Percentiles rank a stretch among this genome's conserved stretches.
Evolutionary conservation across 1,140 invertebrate species (phyloP).

Genomic region (Nebria ingens): DNA sequence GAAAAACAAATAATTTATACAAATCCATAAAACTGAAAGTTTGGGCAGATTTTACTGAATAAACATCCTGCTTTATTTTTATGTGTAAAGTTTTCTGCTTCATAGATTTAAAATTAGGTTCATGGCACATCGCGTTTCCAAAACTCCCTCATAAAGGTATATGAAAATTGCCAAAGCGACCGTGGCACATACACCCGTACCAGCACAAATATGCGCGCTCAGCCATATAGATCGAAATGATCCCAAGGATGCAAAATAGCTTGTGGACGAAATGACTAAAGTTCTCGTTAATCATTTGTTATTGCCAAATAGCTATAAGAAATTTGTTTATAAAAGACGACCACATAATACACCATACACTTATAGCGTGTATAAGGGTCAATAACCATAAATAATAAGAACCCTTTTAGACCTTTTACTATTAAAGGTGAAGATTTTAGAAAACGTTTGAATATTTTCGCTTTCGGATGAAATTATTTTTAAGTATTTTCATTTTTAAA

Average conservation of each 20-base stretch:
- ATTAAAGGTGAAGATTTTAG: too few relatives aligned
- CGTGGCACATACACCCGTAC: too few relatives aligned
- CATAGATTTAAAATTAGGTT: neutral
- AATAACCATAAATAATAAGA: neutral
- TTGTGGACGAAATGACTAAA: neutral
- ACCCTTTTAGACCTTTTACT: too few relatives aligned
- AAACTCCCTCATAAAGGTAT: neutral
- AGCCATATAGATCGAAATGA: neutral
- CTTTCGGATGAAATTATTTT: too few relatives aligned
- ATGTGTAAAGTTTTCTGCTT: neutral
- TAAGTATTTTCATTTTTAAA: too few relatives aligned
- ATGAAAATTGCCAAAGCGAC: neutral
- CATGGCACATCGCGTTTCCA: neutral
- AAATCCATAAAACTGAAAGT: neutral
- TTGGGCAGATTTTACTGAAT: neutral
- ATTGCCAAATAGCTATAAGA: neutral
- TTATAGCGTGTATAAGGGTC: too few relatives aligned
- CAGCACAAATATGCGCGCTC: too few relatives aligned
- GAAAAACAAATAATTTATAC: neutral
- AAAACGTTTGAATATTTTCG: too few relatives aligned
- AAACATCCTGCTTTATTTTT: slow-evolving; percentile 1
- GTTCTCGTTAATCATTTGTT: neutral
- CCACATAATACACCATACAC: too few relatives aligned
- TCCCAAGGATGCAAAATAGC: slow-evolving; percentile 2
- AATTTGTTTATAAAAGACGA: neutral